Evolutionary conservation across 2,113 vertebrate genomes (phyloP).

Genomic region (Hypomesus transpacificus): DNA sequence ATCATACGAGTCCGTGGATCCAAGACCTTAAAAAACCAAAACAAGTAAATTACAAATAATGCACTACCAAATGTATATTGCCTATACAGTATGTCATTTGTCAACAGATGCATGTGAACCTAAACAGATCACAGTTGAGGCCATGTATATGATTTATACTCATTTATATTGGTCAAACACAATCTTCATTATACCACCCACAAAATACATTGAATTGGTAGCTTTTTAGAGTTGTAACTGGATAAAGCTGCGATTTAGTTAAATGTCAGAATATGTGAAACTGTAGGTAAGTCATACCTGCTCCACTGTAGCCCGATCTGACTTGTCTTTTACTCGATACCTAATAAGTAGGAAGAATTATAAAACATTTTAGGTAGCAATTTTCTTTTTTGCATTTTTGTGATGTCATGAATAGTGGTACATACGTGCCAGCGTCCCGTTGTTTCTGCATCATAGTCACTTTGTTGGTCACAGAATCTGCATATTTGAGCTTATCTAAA

Average conservation of each 20-base stretch:
- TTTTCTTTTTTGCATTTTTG: too few species aligned
- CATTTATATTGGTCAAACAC: too few species aligned
- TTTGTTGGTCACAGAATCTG: conserved; percentile 69
- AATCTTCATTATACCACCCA: too few species aligned
- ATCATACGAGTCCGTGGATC: conserved; percentile 96
- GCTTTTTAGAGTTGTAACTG: too few species aligned
- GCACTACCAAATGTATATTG: neutral
- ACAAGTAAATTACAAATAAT: conserved; percentile 4
- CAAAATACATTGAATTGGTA: too few species aligned
- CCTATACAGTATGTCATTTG: neutral
- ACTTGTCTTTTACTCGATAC: conserved; percentile 94
- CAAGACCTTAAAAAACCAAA: conserved; percentile 73
- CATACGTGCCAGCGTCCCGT: conserved; percentile 65
- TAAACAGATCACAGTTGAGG: too few species aligned
- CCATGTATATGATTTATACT: too few species aligned
- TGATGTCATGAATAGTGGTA: conserved; percentile 6
- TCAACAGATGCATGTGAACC: neutral
- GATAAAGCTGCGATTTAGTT: neutral
- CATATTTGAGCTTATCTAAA: conserved; percentile 65
- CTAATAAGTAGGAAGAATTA: conserved; percentile 58
- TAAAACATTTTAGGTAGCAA: neutral
- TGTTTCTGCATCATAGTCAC: conserved; percentile 68
- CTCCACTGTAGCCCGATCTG: conserved; percentile 94
- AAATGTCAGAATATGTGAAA: too few species aligned
- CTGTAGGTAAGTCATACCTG: conserved; percentile 70